phyloP scores from a whole-genome alignment of 2,888 invertebrate genomes.

The Selenia dentaria region DNA sequence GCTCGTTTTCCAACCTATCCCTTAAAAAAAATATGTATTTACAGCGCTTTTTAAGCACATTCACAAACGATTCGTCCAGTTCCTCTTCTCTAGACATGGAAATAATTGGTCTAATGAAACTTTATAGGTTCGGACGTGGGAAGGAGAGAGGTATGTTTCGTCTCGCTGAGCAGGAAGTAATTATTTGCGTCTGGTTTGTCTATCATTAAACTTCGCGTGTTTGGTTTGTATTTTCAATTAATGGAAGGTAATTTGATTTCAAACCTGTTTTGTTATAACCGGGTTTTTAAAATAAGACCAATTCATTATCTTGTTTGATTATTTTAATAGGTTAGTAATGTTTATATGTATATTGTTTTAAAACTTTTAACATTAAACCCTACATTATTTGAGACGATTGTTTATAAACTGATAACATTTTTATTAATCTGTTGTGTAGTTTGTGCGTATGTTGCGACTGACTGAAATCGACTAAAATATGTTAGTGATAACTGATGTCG shows the following conservation, averaged over 20 bases:
- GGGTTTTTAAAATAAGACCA: conserved; percentile 29
- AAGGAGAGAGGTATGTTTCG: conserved; percentile 5
- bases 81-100: conserved; percentile 5
- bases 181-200: conserved; percentile 24
- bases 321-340: no score
- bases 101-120: conserved; percentile 22
- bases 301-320: conserved; percentile 1
- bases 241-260: conserved; percentile 17
- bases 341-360: no score
- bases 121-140: conserved; percentile 16
- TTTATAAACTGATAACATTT: no score
- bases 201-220: conserved; percentile 22
- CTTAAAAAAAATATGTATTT: no score
- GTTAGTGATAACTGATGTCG: no score
- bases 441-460: no score
- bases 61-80: conserved; percentile 7
- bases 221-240: conserved; percentile 24
- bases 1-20: no score
- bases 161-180: conserved; percentile 18
- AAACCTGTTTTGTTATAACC: conserved; percentile 13
- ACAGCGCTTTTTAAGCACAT: no score
- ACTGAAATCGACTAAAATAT: no score
- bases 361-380: no score
- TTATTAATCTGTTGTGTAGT: no score
- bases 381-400: no score